Base-by-base conservation (phyloP, 2,888 invertebrate species). In the Drosophila mayaguana region DNA sequence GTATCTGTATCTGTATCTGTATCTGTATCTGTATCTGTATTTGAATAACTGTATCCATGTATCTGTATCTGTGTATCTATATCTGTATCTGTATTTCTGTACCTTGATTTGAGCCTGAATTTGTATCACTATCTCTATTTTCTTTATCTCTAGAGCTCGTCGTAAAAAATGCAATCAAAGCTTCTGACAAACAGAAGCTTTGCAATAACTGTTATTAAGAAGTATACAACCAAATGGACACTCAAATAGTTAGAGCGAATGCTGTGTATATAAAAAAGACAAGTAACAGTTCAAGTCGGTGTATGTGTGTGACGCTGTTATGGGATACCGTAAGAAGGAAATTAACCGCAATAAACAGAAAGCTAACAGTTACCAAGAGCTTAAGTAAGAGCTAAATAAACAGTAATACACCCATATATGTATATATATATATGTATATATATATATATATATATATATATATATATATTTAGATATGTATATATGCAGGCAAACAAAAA, bases 351-450 rank as follows among this genome's bases (percentile, higher is more conserved):
- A 43, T 51, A 43, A 51, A 56, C 36, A 43, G 38, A 56, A 38
- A 61, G 55, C 63, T 54, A 55, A 54, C 62, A 75, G 54, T 55
- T 51, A 46, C 42, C 76, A 11, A 46, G 36, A 55, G 59, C 74
- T 74, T 46, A 56, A 53, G 56, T 51, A 56, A 60, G 46, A 57
- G 43, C 48, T 22, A 51, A 61, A 50, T 63, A 63, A 79, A 51
- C 59, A 55, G 25, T 59, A 73, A 56, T 45, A 43, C 48, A 50
- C 38, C 38, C 43, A 43, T 38, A 48, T 50, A 42, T n/a, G 42
- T 38, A 43, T 28, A 46, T 45, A 67, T 16, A 42, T 7, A 40
- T 3, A 51, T 16, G 34, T 32, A 28, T 8, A 28, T 8, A 25
- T 25, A 25, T 25, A 7, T 25, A 25, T 25, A 25, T 25, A 25